Evolutionary conservation across 1,140 invertebrate genomes (phyloP).

Genomic region (Ceratitis capitata): DNA sequence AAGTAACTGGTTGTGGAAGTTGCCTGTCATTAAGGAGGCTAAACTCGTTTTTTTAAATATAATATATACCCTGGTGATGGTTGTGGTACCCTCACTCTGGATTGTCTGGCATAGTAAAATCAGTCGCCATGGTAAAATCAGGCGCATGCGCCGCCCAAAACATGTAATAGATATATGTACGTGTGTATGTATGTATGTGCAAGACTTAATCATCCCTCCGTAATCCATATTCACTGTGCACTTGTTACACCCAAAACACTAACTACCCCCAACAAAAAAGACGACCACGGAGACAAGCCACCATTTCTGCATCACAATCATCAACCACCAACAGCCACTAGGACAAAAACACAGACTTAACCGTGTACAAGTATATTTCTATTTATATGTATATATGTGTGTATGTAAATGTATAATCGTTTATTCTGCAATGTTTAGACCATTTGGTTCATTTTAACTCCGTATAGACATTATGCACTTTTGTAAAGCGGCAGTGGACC

Average conservation of each 20-base stretch:
- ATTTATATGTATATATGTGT: no score
- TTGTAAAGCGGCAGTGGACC: no score
- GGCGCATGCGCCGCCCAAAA: not conserved
- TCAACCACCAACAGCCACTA: not conserved
- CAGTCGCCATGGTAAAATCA: not conserved
- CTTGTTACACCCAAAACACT: not conserved
- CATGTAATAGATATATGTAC: not conserved
- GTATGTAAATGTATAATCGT: not conserved
- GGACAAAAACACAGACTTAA: not conserved
- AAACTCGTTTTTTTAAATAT: no score
- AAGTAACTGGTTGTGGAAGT: no score
- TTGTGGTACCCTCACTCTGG: no score
- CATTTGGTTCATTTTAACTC: no score
- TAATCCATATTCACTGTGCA: not conserved
- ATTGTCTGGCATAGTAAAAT: no score
- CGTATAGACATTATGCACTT: no score
- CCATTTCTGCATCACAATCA: not conserved
- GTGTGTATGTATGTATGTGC: not conserved
- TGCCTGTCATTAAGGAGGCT: no score
- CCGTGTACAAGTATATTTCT: not conserved
- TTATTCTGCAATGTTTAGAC: no score
- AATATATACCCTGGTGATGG: no score
- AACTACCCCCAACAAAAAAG: not conserved
- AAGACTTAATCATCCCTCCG: not conserved
- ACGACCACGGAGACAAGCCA: no score